Conservation (phyloP, 2,797 vertebrate genomes). For the Hafferia zeledoni region DNA sequence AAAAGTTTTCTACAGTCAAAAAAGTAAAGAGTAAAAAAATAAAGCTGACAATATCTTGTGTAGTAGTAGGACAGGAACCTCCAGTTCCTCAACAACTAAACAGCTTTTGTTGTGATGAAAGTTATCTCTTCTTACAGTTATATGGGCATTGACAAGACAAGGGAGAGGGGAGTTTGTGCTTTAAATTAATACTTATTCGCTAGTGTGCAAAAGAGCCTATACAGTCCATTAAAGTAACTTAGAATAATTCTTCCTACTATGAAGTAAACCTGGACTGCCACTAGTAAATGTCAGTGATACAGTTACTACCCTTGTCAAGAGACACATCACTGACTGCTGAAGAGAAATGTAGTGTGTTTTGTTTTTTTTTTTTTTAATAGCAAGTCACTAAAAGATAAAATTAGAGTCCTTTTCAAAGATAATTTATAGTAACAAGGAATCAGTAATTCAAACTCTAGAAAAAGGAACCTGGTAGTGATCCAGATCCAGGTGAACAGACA, state of each 20-base stretch:
- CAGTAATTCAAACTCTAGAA: conserved; percentile 22
- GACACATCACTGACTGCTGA: background rate
- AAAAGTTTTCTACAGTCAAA: background rate
- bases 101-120: background rate
- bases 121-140: background rate
- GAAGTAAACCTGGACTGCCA: background rate
- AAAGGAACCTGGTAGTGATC: background rate
- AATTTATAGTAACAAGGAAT: background rate
- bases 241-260: background rate
- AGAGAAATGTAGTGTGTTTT: background rate
- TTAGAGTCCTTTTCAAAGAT: background rate
- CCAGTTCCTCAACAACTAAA: background rate
- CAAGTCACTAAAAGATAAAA: background rate
- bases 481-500: background rate
- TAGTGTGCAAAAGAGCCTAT: background rate
- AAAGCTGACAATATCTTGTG: background rate
- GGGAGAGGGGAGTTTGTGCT: background rate
- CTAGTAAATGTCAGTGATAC: background rate
- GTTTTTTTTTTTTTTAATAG: background rate
- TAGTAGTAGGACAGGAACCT: background rate
- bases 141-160: background rate
- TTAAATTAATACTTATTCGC: background rate
- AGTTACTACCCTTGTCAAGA: background rate
- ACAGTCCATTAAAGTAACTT: background rate
- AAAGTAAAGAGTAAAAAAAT: background rate